Conservation (phyloP, 2,888 invertebrate genomes). For the Mamestra brassicae region DNA sequence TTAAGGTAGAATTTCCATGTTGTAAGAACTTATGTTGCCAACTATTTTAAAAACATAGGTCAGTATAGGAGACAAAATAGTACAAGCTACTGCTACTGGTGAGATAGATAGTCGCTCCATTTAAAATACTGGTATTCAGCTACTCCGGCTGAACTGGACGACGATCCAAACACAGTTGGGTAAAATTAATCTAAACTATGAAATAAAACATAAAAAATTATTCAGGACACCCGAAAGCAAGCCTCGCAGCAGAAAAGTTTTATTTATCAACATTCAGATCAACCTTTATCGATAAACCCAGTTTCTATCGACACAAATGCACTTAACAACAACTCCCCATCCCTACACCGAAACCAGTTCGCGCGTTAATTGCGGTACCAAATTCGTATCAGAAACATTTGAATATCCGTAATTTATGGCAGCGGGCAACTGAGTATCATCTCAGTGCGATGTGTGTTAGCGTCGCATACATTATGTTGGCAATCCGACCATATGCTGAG, state of each 20-base stretch:
- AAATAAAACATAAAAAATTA: too few species aligned
- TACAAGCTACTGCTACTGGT: neutral
- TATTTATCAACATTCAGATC: too few species aligned
- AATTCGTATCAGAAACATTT: slow-evolving; percentile 89
- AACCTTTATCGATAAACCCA: slow-evolving; percentile 18
- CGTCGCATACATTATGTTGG: slow-evolving; percentile 82
- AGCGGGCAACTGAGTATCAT: slow-evolving; percentile 84
- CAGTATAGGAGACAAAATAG: neutral
- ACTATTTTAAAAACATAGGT: neutral
- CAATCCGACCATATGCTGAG: slow-evolving; percentile 67
- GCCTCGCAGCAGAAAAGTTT: too few species aligned
- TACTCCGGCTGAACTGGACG: neutral
- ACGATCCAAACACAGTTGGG: too few species aligned
- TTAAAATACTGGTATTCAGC: neutral
- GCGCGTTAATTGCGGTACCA: slow-evolving; percentile 90
- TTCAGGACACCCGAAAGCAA: neutral
- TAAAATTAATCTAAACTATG: neutral
- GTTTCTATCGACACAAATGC: slow-evolving; percentile 59
- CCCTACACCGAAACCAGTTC: slow-evolving; percentile 86
- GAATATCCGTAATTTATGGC: slow-evolving; percentile 90
- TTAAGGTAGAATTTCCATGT: neutral
- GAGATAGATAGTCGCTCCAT: neutral
- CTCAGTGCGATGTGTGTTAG: slow-evolving; percentile 83
- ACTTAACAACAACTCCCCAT: slow-evolving; percentile 62
- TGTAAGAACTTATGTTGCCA: neutral